Conservation (phyloP, 1,140 invertebrate genomes). For the Philaenus spumarius region DNA sequence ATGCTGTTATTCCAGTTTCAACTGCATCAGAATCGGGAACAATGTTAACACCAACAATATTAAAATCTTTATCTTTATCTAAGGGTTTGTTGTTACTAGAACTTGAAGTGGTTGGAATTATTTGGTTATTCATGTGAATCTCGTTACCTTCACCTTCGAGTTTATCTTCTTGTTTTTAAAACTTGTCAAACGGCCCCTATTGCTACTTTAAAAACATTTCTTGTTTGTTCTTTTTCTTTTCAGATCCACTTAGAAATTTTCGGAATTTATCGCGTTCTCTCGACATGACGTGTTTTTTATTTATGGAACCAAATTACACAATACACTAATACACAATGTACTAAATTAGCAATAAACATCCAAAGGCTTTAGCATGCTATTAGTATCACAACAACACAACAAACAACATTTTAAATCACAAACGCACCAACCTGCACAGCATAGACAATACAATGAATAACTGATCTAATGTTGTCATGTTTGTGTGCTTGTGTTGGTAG, state of each 20-base stretch:
- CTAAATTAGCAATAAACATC: too few species aligned
- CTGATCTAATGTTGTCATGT: too few species aligned
- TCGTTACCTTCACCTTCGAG: neutral
- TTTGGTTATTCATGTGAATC: neutral
- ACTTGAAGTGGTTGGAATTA: neutral
- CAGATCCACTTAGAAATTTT: slow-evolving; percentile 6
- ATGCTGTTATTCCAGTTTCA: too few species aligned
- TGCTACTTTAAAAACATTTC: neutral
- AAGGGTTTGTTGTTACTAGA: neutral
- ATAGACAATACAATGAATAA: too few species aligned
- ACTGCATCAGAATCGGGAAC: neutral
- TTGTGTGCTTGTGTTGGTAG: too few species aligned
- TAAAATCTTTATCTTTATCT: neutral
- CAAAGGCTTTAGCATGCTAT: too few species aligned
- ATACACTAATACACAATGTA: too few species aligned
- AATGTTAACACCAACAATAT: neutral
- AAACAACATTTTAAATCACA: too few species aligned
- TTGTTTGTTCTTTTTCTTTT: slow-evolving; percentile 1
- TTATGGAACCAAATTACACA: too few species aligned
- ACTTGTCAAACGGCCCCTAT: neutral
- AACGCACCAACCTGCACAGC: too few species aligned
- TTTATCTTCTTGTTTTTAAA: slow-evolving; percentile 1
- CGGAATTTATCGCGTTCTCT: slow-evolving; percentile 2
- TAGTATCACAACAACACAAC: too few species aligned
- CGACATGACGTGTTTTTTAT: too few species aligned